A percentile compares a stretch with the other conserved stretches of the same genome.
Evolutionary conservation across 2,888 invertebrate species (phyloP).

Genomic region (Calliopum simillimum): DNA sequence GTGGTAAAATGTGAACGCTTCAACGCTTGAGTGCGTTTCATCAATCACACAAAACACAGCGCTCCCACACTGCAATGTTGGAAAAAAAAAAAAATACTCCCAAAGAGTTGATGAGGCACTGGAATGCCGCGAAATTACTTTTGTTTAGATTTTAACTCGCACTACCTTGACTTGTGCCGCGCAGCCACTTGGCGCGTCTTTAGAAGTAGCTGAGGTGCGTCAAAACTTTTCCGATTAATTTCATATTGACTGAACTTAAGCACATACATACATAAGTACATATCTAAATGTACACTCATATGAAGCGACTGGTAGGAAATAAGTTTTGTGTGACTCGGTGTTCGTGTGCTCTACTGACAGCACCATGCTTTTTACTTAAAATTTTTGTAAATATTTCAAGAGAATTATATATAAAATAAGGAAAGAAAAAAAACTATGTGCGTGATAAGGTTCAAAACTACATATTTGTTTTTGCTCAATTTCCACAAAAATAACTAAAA

Average conservation of each 20-base stretch:
- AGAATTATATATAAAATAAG: too few relatives aligned
- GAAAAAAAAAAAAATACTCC: conserved; percentile 42
- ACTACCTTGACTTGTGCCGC: background rate
- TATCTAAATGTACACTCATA: background rate
- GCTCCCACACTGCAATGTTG: background rate
- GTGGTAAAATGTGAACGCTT: conserved; percentile 43
- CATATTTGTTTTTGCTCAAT: too few relatives aligned
- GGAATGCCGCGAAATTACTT: conserved; percentile 52
- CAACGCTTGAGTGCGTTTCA: conserved; percentile 44
- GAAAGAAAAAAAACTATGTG: too few relatives aligned
- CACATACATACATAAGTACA: background rate
- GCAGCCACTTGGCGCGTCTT: background rate
- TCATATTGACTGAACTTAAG: conserved; percentile 35
- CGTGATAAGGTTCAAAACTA: too few relatives aligned
- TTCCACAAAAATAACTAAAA: too few relatives aligned
- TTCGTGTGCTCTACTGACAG: too few relatives aligned
- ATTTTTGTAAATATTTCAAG: too few relatives aligned
- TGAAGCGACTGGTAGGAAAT: background rate
- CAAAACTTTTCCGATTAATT: conserved; percentile 51
- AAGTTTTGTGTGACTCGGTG: too few relatives aligned
- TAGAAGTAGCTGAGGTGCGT: conserved; percentile 18
- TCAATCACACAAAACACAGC: conserved; percentile 51
- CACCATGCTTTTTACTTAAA: too few relatives aligned
- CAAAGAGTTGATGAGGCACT: conserved; percentile 52
- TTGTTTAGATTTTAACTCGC: conserved; percentile 43